These are phyloP conservation scores for Zeus faber DNA, from an alignment of 2,113 vertebrate species.

Conservation along the genomic window DNA sequence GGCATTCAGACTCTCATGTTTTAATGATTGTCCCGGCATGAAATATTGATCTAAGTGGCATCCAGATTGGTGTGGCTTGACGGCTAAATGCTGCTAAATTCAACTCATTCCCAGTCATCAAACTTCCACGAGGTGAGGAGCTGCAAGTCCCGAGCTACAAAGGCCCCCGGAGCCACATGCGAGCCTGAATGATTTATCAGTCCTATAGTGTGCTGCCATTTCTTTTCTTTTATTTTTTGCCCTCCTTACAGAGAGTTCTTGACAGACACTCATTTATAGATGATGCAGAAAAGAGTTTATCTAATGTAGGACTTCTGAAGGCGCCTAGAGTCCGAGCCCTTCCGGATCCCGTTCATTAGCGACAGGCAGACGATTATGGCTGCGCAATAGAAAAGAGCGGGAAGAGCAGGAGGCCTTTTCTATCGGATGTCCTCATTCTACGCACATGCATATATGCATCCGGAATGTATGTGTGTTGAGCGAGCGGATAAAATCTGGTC, in stretches of 20 bases:
- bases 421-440: conserved; percentile 1
- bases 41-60: conserved; percentile 68
- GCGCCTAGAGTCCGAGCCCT: not conserved
- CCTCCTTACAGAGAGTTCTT: not conserved
- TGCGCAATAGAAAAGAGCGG: conserved; percentile 5
- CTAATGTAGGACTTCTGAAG: not conserved
- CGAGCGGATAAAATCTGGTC: conserved; percentile 31
- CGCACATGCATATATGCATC: conserved; percentile 11
- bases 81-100: conserved; percentile 52
- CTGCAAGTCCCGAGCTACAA: conserved; percentile 19
- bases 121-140: conserved; percentile 17
- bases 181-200: conserved; percentile 51
- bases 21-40: conserved; percentile 61
- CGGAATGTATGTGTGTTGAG: conserved; percentile 5
- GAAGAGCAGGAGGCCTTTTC: not conserved
- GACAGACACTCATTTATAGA: conserved; percentile 30
- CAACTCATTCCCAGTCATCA: conserved; percentile 19
- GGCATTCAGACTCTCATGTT: conserved; percentile 63
- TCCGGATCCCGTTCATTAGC: conserved; percentile 8
- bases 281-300: conserved; percentile 8
- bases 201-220: conserved; percentile 30
- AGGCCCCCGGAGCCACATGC: conserved; percentile 22
- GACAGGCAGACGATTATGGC: not conserved
- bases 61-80: conserved; percentile 36
- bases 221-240: conserved; percentile 20